Percentiles rank a stretch among this genome's conserved stretches.
phyloP scores from a whole-genome alignment of 2,888 invertebrate species.

The Cryptocephalus moraei region DNA sequence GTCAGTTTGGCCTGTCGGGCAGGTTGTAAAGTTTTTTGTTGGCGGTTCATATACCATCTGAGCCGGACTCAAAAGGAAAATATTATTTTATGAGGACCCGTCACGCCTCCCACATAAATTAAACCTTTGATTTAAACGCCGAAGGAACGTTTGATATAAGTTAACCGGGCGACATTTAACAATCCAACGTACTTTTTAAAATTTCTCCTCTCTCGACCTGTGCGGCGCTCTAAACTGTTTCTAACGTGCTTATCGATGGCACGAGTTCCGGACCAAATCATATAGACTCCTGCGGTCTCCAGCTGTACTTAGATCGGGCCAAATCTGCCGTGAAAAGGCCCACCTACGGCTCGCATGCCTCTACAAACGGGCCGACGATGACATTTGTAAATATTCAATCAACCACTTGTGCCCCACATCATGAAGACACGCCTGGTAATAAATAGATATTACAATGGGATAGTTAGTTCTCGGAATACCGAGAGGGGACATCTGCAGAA shows the following conservation, averaged over 20 bases:
- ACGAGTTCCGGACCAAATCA: conserved; percentile 8
- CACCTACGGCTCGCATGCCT: background rate
- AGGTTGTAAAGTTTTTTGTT: conserved; percentile 5
- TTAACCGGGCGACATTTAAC: no score
- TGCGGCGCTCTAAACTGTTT: conserved; percentile 3
- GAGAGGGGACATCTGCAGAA: no score
- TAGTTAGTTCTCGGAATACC: no score
- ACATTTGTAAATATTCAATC: conserved; percentile 24
- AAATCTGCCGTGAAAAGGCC: background rate
- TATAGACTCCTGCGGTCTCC: conserved; percentile 6
- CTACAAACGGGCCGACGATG: conserved; percentile 20
- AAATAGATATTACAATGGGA: background rate
- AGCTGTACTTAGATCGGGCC: conserved; percentile 5
- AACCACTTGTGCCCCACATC: conserved; percentile 16
- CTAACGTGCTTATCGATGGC: conserved; percentile 7
- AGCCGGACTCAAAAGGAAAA: conserved; percentile 6
- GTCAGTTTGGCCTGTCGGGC: conserved; percentile 1
- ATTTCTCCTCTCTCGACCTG: conserved; percentile 2
- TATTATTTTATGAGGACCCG: conserved; percentile 10
- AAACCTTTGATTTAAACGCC: background rate
- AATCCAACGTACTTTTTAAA: background rate
- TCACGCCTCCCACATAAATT: conserved; percentile 11
- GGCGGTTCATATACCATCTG: conserved; percentile 3
- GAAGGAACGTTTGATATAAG: no score
- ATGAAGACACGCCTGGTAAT: background rate